Percentiles rank a stretch among this genome's conserved stretches.
Conservation (phyloP, 2,888 invertebrate species). For the Galeopsomyia nigrocyanea region DNA sequence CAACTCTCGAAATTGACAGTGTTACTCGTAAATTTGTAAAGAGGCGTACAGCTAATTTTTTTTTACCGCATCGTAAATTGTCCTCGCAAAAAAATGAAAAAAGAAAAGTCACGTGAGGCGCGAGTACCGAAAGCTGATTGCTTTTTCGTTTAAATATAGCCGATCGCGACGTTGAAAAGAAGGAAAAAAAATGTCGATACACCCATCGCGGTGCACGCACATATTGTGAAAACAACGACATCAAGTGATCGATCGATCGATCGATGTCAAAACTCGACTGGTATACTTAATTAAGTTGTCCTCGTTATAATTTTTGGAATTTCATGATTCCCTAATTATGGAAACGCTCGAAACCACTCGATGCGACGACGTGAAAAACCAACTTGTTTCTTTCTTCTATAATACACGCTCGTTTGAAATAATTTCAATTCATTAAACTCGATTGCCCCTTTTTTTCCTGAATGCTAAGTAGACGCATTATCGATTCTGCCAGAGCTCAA, state of each 20-base stretch:
- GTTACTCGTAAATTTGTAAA: slow-evolving; percentile 3
- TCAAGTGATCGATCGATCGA: too few species aligned
- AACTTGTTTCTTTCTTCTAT: not conserved
- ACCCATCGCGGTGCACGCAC: not conserved
- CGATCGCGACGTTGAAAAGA: not conserved
- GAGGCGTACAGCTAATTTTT: too few species aligned
- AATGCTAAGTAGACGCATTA: not conserved
- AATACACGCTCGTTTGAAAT: not conserved
- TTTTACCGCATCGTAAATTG: too few species aligned
- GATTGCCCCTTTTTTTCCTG: not conserved
- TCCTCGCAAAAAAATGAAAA: not conserved
- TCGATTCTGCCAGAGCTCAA: not conserved
- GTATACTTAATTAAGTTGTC: slow-evolving; percentile 31
- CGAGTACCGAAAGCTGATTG: slow-evolving; percentile 13
- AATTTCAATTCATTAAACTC: slow-evolving; percentile 23
- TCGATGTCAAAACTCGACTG: too few species aligned
- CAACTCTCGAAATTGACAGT: too few species aligned
- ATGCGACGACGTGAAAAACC: slow-evolving; percentile 1
- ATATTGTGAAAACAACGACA: too few species aligned
- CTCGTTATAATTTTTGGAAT: slow-evolving; percentile 43
- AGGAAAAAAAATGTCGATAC: not conserved
- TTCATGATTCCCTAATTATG: slow-evolving; percentile 31
- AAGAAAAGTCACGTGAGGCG: not conserved
- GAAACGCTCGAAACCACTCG: not conserved
- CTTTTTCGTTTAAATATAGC: not conserved